Evolutionary conservation across 2,797 vertebrate genomes (phyloP).

Genomic region (Aeoliscus strigatus): DNA sequence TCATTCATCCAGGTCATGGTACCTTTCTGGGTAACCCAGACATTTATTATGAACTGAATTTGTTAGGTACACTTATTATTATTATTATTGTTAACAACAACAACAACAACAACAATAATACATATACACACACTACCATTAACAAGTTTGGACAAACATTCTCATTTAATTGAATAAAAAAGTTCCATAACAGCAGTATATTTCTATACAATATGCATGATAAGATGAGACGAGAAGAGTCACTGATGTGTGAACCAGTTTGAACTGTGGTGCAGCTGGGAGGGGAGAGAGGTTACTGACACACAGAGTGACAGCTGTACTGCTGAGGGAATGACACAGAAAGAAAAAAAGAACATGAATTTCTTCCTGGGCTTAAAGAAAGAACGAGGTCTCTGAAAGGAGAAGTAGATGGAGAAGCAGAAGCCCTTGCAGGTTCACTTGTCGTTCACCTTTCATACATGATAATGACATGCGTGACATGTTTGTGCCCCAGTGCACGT

Average conservation of each 20-base stretch:
- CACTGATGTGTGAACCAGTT: slow-evolving; percentile 42
- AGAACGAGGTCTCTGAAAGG: slow-evolving; percentile 18
- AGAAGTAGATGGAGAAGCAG: slow-evolving; percentile 14
- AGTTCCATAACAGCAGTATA: too few relatives aligned
- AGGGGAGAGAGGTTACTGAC: slow-evolving; percentile 55
- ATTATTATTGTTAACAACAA: too few relatives aligned
- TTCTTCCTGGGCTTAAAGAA: slow-evolving; percentile 16
- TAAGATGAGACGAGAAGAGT: slow-evolving; percentile 1
- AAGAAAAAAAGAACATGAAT: slow-evolving; percentile 12
- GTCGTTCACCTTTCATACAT: slow-evolving; percentile 11
- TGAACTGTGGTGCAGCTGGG: slow-evolving; percentile 39
- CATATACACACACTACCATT: too few relatives aligned
- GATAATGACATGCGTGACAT: slow-evolving; percentile 10
- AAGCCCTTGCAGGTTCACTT: slow-evolving; percentile 22
- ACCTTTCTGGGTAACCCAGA: too few relatives aligned
- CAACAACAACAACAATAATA: too few relatives aligned
- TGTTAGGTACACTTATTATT: too few relatives aligned
- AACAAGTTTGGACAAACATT: too few relatives aligned
- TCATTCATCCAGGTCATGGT: too few relatives aligned
- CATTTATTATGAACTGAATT: too few relatives aligned
- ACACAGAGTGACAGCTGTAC: slow-evolving; percentile 43
- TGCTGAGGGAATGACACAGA: slow-evolving; percentile 19
- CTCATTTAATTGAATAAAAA: too few relatives aligned
- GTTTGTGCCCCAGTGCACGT: background rate
- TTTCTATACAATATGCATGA: too few relatives aligned